Percentiles rank a stretch among this genome's conserved stretches.
phyloP scores from a whole-genome alignment of 2,797 vertebrate species.

The Rallus crepitans region DNA sequence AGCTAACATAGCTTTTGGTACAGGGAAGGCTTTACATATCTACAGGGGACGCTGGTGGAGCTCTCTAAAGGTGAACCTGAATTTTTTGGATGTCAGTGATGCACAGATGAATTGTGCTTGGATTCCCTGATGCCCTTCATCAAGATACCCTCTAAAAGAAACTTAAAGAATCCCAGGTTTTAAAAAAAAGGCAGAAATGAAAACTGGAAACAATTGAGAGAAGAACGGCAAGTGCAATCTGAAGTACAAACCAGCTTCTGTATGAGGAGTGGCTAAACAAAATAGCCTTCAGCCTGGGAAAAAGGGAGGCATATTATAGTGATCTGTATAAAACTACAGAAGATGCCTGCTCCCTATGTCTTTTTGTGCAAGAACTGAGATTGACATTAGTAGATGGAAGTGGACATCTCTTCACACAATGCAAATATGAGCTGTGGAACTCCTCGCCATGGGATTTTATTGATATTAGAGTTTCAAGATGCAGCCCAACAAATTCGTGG shows the following conservation, averaged over 20 bases:
- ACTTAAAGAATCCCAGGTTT: background rate
- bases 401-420: background rate
- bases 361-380: background rate
- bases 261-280: background rate
- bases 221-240: background rate
- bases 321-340: background rate
- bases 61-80: background rate
- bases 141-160: background rate
- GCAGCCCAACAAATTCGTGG: background rate
- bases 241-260: background rate
- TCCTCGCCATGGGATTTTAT: background rate
- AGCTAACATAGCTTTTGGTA: background rate
- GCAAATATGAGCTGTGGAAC: background rate
- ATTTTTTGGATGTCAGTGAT: background rate
- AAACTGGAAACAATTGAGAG: background rate
- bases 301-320: background rate
- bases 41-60: background rate
- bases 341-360: background rate
- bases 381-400: background rate
- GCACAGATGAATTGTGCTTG: background rate
- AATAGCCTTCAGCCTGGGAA: background rate
- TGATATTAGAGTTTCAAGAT: background rate
- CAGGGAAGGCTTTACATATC: background rate
- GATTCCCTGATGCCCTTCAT: background rate
- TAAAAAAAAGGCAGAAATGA: background rate